Evolutionary conservation across 1,140 invertebrate species (phyloP), one percentile per base, ranked within the genome.

Genomic region (Drosophila carrolli): DNA sequence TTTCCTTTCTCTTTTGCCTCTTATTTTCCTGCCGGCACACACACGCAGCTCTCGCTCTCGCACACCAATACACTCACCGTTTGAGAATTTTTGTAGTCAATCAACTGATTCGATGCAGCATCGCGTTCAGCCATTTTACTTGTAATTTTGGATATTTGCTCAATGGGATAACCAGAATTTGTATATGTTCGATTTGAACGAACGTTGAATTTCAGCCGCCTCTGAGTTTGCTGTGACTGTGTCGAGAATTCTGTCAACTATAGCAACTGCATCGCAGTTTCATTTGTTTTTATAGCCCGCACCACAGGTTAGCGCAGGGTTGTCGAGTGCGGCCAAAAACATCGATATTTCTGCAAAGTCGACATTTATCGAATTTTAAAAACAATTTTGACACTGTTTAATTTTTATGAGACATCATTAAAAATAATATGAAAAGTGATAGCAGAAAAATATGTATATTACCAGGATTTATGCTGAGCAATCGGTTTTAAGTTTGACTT

Each of bases 21-120:
- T 2, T 44, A 40, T 35, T 71, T 71, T 41, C 16, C 16, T 6
- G 32, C 91, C 70, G 68, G 70, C 66, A 27, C 44, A n/a, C 14
- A 35, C 23, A 61, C n/a, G 4, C 29, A 32, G 6, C 38, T 41
- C 37, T 9, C 23, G 44, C 58, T 16, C n/a, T 4, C 55, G 16
- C 16, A 58, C 27, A 35, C 23, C 27, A 32, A 37, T 29, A 38
- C 47, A 81, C 92, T 91, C 93, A 96, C 96, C 94, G 94, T 94
- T 29, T 94, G 80, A 1, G 83, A 86, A 82, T 95, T 95, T 80
- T 94, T 95, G 90, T 94, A 96, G 54, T 95, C 93, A 53, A 94
- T 93, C 37, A 96, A 93, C 92, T 97, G 96, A 53, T 96, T 95
- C 5, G 95, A 86, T 4, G 95, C 94, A 54, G 94, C 94, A 89